These are phyloP conservation scores for Tetragonisca angustula DNA, from an alignment of 2,888 invertebrate species.

Conservation along the genomic window DNA sequence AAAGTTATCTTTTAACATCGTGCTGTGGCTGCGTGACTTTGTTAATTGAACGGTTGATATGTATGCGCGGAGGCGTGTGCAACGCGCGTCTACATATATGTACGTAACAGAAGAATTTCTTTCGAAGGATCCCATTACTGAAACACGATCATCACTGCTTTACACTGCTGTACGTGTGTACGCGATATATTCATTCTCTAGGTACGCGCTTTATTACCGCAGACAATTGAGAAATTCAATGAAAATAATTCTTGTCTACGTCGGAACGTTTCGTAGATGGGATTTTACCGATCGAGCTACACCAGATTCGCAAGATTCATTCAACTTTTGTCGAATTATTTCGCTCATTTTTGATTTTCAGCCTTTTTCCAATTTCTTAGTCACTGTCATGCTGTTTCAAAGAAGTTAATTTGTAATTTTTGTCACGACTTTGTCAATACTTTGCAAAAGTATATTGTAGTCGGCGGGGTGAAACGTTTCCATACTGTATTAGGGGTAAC, in stretches of 20 bases:
- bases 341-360: too few relatives aligned
- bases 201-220: not conserved
- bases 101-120: not conserved
- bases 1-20: conserved; percentile 19
- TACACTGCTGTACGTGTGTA: not conserved
- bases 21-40: not conserved
- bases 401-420: too few relatives aligned
- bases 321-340: not conserved
- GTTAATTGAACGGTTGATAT: conserved; percentile 9
- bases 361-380: not conserved
- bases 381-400: too few relatives aligned
- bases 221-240: not conserved
- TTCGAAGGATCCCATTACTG: conserved; percentile 4
- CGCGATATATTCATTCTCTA: not conserved
- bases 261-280: not conserved
- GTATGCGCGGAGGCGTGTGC: not conserved
- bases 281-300: not conserved
- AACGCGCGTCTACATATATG: not conserved
- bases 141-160: not conserved
- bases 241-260: not conserved
- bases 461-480: not conserved
- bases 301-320: not conserved
- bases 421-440: too few relatives aligned
- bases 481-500: not conserved
- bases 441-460: too few relatives aligned